These are phyloP conservation scores for Luperina testacea DNA, from an alignment of 2,888 invertebrate species.

Conservation along the genomic window DNA sequence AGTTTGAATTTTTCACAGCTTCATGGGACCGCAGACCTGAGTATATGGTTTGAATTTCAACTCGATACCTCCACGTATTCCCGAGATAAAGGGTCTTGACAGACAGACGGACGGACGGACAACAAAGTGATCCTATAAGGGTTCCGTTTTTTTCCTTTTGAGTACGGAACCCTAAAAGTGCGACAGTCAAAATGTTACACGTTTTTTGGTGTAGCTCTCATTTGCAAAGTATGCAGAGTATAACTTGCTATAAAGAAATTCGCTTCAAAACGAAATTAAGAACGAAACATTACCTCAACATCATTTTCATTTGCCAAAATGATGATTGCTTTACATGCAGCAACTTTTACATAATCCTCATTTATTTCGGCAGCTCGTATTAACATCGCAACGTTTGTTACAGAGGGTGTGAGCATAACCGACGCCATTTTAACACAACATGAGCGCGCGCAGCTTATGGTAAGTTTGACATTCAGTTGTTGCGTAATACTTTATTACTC, in stretches of 20 bases:
- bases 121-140: too few relatives aligned
- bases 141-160: too few relatives aligned
- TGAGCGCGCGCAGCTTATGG: slow-evolving; percentile 81
- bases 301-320: slow-evolving; percentile 31
- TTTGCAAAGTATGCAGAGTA: too few relatives aligned
- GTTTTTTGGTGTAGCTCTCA: not conserved
- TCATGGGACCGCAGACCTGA: too few relatives aligned
- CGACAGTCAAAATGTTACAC: not conserved
- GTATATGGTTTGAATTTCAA: too few relatives aligned
- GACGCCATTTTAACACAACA: slow-evolving; percentile 72
- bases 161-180: too few relatives aligned
- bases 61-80: too few relatives aligned
- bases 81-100: too few relatives aligned
- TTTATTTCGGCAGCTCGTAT: slow-evolving; percentile 31
- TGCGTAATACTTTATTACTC: slow-evolving; percentile 37
- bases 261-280: slow-evolving; percentile 10
- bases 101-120: too few relatives aligned
- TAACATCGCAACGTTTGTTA: slow-evolving; percentile 69
- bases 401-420: slow-evolving; percentile 71
- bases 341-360: slow-evolving; percentile 12
- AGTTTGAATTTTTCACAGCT: too few relatives aligned
- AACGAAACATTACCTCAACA: slow-evolving; percentile 10
- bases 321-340: slow-evolving; percentile 19
- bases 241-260: not conserved
- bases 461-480: slow-evolving; percentile 69